phyloP scores from a whole-genome alignment of 2,797 vertebrate species.

The Hozukius guyotensis region DNA sequence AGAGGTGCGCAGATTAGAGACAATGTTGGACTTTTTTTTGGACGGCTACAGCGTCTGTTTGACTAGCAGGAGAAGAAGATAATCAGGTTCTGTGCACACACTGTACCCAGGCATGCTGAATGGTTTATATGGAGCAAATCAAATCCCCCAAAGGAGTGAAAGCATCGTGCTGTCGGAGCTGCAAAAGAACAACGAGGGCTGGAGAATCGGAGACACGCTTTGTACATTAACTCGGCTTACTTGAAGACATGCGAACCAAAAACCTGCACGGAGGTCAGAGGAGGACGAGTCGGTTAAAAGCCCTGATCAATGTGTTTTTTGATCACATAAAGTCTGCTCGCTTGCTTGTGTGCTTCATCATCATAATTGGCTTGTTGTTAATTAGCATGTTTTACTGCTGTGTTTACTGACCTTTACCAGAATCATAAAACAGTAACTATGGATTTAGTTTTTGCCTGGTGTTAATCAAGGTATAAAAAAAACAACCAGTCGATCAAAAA shows the following conservation, averaged over 20 bases:
- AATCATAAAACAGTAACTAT: not conserved
- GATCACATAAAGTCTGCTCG: not conserved
- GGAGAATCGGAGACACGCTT: not conserved
- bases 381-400: not conserved
- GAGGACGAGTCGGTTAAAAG: not conserved
- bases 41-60: slow-evolving; percentile 21
- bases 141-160: slow-evolving; percentile 22
- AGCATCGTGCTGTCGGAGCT: slow-evolving; percentile 1
- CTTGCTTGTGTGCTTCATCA: not conserved
- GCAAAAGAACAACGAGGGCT: slow-evolving; percentile 12
- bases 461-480: not conserved
- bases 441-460: not conserved
- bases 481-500: not conserved
- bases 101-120: slow-evolving; percentile 20
- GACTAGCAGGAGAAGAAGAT: slow-evolving; percentile 26
- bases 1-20: slow-evolving; percentile 36
- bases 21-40: slow-evolving; percentile 17
- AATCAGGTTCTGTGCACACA: slow-evolving; percentile 37
- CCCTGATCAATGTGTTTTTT: not conserved
- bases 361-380: not conserved
- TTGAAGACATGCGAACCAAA: not conserved
- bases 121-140: slow-evolving; percentile 38
- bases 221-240: not conserved
- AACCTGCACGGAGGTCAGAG: not conserved
- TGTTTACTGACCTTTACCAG: not conserved